These are phyloP conservation scores for Myopa tessellatipennis DNA, from an alignment of 2,888 invertebrate species.

Conservation along the genomic window DNA sequence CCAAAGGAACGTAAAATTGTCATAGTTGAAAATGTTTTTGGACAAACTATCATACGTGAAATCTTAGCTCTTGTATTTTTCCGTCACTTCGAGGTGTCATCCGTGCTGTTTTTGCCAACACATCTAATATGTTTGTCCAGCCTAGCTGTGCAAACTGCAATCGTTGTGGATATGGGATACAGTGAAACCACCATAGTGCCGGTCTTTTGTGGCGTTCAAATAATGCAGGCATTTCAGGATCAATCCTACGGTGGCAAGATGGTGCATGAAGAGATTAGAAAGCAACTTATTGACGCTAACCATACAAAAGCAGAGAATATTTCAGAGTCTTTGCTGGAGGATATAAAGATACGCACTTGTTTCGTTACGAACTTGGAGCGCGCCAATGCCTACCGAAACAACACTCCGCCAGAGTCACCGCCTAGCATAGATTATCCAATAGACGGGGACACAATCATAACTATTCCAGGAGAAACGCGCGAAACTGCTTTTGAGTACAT, in stretches of 20 bases:
- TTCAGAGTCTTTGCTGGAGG: slow-evolving; percentile 75
- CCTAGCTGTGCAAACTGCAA: slow-evolving; percentile 82
- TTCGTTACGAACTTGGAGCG: slow-evolving; percentile 84
- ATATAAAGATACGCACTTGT: slow-evolving; percentile 86
- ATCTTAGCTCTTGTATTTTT: slow-evolving; percentile 92
- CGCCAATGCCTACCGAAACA: slow-evolving; percentile 70
- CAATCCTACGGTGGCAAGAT: slow-evolving; percentile 82
- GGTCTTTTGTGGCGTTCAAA: slow-evolving; percentile 87
- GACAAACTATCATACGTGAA: slow-evolving; percentile 84
- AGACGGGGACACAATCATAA: slow-evolving; percentile 73
- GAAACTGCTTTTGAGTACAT: slow-evolving; percentile 87
- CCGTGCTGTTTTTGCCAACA: slow-evolving; percentile 84
- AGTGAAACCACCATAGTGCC: slow-evolving; percentile 85
- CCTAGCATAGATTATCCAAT: slow-evolving; percentile 78
- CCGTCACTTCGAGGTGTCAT: slow-evolving; percentile 89
- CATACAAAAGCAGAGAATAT: slow-evolving; percentile 68
- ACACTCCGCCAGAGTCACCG: slow-evolving; percentile 65
- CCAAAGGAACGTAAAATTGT: slow-evolving; percentile 94
- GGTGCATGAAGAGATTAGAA: slow-evolving; percentile 74
- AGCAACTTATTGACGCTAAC: slow-evolving; percentile 69
- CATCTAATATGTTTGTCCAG: slow-evolving; percentile 87
- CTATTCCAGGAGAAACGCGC: slow-evolving; percentile 77
- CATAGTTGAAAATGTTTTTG: slow-evolving; percentile 89
- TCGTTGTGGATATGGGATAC: slow-evolving; percentile 91
- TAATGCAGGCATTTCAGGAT: slow-evolving; percentile 86